Base-by-base conservation (phyloP, 1,140 invertebrate genomes). In the Mya arenaria region DNA sequence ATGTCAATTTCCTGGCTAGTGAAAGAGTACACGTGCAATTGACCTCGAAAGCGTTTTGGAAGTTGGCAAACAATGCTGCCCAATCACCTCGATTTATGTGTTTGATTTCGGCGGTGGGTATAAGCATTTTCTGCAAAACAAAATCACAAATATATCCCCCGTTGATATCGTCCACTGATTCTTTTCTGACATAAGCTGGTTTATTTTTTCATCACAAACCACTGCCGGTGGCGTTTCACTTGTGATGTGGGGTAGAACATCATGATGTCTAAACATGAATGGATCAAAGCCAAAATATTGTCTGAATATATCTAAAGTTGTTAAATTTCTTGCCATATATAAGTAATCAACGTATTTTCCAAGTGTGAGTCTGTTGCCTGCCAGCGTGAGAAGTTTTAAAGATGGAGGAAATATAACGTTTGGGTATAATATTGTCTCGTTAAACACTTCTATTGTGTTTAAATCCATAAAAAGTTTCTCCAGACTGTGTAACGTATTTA, bases 371-470 rank as follows among this genome's bases (percentile, higher is more conserved):
- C 77, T 56, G 48, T 80, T 80, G 36, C 77, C 77, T 6, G 77
- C 34, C 19, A 80, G 55, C 2, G 77, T 44, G 19, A 80, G 19
- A 37, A 30, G 10, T 30, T 23, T 69, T 1, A 80, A 13, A 3
- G 65, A 39, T 39, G 15, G 8, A 13, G 77, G 77, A 28, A 69
- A 58, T 34, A 39, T 23, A 8, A 23, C 13, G 32, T 39, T 25
- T 23, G 37, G 62, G 2, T 62, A 15, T 1, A 80, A 71, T 19
- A 80, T 41, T 4, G n/a, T 23, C 34, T 80, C 55, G 30, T 80
- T 65, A 62, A 80, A 80, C 13, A 80, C 55, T 58, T 80, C 77
- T 37, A 80, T 69, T 32, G 69, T 80, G 30, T 80, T 80, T 8
- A 80, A 25, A 28, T 66, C 63, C 63, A 66, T 66, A 28, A 34